A percentile compares a stretch with the other conserved stretches of the same genome.
phyloP scores from a whole-genome alignment of 2,797 vertebrate genomes.

The Amblyopsis hoosieri region DNA sequence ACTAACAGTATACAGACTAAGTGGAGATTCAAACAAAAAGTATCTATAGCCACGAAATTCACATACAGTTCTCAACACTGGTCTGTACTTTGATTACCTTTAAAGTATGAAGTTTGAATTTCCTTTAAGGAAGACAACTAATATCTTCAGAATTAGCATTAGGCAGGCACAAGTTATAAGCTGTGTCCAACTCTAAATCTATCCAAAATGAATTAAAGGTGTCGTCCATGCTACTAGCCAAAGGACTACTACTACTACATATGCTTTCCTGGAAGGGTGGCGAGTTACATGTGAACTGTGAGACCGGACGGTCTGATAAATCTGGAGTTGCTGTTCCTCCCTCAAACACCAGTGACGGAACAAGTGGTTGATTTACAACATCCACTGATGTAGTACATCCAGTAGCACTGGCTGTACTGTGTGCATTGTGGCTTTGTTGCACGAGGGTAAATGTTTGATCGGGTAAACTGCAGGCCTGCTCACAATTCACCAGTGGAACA shows the following conservation, averaged over 20 bases:
- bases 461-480: neutral
- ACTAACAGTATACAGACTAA: no score
- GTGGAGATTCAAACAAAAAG: no score
- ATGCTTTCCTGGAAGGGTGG: neutral
- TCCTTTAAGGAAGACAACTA: constrained; percentile 7
- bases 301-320: neutral
- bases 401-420: neutral
- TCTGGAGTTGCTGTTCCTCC: neutral
- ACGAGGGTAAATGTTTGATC: neutral
- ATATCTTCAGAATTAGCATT: constrained; percentile 19
- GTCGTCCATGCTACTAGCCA: constrained; percentile 3
- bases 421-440: neutral
- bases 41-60: no score
- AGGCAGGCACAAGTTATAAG: constrained; percentile 10
- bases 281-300: constrained; percentile 9
- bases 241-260: neutral
- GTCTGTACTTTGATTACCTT: no score
- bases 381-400: neutral
- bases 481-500: constrained; percentile 10
- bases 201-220: constrained; percentile 12
- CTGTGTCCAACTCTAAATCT: constrained; percentile 21
- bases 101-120: neutral
- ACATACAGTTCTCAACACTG: no score
- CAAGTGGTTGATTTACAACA: neutral
- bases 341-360: constrained; percentile 2